Evolutionary conservation across 53 echinoderm and acorn worm genomes (phyloP), one percentile per base, ranked within the genome.

Genomic region (Zoroaster sp.): DNA sequence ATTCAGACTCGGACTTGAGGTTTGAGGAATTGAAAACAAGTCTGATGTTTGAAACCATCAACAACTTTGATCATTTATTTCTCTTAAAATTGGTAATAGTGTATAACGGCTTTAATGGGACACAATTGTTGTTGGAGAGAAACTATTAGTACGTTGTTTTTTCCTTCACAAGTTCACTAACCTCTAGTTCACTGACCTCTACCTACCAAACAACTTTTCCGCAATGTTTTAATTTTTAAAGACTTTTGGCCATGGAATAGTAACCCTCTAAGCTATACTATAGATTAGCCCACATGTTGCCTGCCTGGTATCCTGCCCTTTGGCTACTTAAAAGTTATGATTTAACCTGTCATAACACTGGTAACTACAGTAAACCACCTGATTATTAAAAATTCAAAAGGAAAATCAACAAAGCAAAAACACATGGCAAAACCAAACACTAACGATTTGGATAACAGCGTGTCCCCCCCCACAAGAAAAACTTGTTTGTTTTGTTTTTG

Each of bases 281-380:
- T 20, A 25, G 63, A 9, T 25, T 59, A 28, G 28, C 63, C 21
- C 63, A 59, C 63, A 59, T 59, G 23, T 11, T 10, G 73, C 40
- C 73, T 40, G 18, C 47, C 76, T 46, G 46, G 76, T 76, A 51
- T 41, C 46, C 46, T 76, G 76, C 76, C 76, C 76, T 34, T n/a
- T 76, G 34, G 76, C 76, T 49, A 34, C 33, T 14, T 76, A 76
- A 46, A 8, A 59, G 28, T 59, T 59, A 59, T 28, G 23, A 59
- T 59, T 59, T 76, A 46, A 49, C 76, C 76, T 76, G 76, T 76
- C 76, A 76, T 47, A 76, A 76, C 76, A 76, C 13, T 76, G 76
- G 49, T 76, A 49, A 49, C 51, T 76, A 76, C 76, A 76, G 35
- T 33, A 45, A 76, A 76, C 76, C 76, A 76, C 76, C 76, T 76